A percentile compares a stretch with the other conserved stretches of the same genome.
phyloP scores from a whole-genome alignment of 2,113 vertebrate genomes.

The Amphiprion percula region DNA sequence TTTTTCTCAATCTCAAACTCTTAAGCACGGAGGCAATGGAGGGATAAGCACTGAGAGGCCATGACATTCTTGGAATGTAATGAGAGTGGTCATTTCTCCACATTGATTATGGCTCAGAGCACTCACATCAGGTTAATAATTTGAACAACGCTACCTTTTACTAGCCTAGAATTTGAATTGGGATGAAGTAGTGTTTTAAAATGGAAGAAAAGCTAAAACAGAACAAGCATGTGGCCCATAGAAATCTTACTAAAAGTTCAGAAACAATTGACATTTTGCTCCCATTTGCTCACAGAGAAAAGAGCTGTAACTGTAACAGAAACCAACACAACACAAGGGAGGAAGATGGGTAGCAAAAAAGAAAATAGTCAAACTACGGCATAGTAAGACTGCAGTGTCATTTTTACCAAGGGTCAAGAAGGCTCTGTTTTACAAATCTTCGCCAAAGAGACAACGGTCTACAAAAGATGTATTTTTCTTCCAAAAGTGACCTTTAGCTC shows the following conservation, averaged over 20 bases:
- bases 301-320: not conserved
- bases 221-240: not conserved
- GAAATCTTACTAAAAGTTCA: not conserved
- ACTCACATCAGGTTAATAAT: constrained; percentile 25
- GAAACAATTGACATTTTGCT: not conserved
- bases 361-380: not conserved
- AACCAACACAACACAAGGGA: not conserved
- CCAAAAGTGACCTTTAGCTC: constrained; percentile 11
- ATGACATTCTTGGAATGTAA: constrained; percentile 20
- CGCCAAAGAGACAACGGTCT: constrained; percentile 2
- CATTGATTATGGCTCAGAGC: constrained; percentile 19
- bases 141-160: constrained; percentile 23
- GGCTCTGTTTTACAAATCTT: not conserved
- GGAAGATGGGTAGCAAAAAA: not conserved
- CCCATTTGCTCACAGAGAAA: not conserved
- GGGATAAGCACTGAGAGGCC: not conserved
- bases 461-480: not conserved
- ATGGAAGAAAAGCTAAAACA: not conserved
- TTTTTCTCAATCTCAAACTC: constrained; percentile 18
- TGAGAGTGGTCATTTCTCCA: constrained; percentile 5
- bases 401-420: not conserved
- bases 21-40: not conserved
- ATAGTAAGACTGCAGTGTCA: not conserved
- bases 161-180: constrained; percentile 3
- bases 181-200: not conserved